Conservation (phyloP, 1,140 invertebrate species). For the Heterodera schachtii region DNA sequence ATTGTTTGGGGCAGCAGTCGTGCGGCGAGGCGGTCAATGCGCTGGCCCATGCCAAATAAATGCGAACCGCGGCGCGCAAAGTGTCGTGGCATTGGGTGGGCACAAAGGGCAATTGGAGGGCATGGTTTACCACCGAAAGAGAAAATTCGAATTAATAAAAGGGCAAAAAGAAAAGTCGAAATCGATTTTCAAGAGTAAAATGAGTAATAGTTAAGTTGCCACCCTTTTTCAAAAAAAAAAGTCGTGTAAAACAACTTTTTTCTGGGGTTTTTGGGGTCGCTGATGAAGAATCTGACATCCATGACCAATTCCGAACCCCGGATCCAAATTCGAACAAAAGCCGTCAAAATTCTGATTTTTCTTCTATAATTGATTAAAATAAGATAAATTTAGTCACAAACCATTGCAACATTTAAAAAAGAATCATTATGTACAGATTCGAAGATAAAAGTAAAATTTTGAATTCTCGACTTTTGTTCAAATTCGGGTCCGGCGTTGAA, state of each 20-base stretch:
- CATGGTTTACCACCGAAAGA: conserved; percentile 45
- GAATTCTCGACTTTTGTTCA: no score
- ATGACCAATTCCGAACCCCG: no score
- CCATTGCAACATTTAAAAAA: no score
- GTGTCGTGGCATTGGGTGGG: conserved; percentile 40
- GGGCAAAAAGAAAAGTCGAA: neutral
- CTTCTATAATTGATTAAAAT: no score
- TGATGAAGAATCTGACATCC: no score
- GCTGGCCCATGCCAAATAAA: conserved; percentile 51
- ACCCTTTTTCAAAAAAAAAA: neutral
- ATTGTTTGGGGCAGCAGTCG: conserved; percentile 41
- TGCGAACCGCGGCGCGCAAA: conserved; percentile 46
- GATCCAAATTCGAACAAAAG: no score
- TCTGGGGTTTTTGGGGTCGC: neutral
- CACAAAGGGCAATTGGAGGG: conserved; percentile 45
- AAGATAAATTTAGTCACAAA: no score
- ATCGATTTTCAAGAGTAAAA: no score
- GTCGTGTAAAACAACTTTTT: conserved; percentile 6
- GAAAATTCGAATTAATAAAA: neutral
- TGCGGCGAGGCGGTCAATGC: conserved; percentile 45
- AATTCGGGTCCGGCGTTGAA: neutral
- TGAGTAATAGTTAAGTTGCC: no score
- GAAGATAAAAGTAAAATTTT: no score
- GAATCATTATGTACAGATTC: no score
- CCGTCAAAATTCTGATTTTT: no score